Evolutionary conservation across 2,113 vertebrate species (phyloP).

Genomic region (Dipodomys ordii): DNA sequence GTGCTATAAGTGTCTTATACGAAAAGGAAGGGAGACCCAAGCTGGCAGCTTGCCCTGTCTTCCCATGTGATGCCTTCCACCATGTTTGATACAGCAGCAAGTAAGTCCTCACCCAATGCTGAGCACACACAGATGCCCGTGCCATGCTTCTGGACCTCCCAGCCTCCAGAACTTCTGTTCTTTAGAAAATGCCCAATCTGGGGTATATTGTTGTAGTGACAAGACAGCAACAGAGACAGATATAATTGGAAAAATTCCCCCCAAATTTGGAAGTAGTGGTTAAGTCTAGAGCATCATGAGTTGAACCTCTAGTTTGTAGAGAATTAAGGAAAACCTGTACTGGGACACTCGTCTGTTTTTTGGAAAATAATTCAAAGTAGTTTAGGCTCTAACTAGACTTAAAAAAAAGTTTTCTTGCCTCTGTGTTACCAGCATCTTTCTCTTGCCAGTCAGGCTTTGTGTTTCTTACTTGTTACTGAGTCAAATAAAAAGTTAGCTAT

Average conservation of each 20-base stretch:
- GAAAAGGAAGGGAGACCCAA: neutral
- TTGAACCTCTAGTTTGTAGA: constrained; percentile 32
- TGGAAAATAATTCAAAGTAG: constrained; percentile 9
- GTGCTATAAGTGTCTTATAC: neutral
- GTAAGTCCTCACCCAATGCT: neutral
- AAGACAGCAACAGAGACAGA: neutral
- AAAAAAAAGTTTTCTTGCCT: neutral
- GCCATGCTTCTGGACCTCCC: neutral
- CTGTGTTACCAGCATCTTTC: neutral
- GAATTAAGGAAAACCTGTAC: constrained; percentile 7
- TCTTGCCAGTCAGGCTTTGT: constrained; percentile 18
- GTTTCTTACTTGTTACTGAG: neutral
- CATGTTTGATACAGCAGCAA: neutral
- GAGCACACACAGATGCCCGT: neutral
- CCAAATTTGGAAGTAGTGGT: constrained; percentile 21
- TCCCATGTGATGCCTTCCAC: neutral
- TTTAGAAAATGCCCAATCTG: neutral
- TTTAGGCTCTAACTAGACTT: neutral
- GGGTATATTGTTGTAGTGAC: neutral
- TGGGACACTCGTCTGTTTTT: neutral
- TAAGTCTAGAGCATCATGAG: neutral
- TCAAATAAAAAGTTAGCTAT: neutral
- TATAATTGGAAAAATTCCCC: neutral
- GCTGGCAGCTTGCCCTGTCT: neutral
- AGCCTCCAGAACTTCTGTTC: neutral